Evolutionary conservation across 2,113 vertebrate species (phyloP).

Genomic region (Gnathonemus longibarbis): DNA sequence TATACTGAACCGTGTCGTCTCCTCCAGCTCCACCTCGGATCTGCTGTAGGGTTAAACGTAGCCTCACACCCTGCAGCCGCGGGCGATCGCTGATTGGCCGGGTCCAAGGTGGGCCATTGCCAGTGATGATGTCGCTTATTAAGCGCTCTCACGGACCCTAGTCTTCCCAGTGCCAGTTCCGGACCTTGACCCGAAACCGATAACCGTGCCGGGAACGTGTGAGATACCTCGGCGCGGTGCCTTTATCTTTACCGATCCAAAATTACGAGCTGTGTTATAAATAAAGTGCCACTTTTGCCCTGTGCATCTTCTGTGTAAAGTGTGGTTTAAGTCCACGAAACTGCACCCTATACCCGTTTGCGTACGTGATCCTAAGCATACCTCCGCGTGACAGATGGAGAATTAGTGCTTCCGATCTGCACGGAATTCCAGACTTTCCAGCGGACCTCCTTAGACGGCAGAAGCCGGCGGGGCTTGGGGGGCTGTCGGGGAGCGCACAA

Average conservation of each 20-base stretch:
- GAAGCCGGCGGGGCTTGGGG: neutral
- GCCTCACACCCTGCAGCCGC: neutral
- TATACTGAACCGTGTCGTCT: constrained; percentile 12
- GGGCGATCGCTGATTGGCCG: constrained; percentile 8
- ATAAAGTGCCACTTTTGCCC: neutral
- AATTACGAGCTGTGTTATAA: neutral
- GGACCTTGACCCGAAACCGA: constrained; percentile 6
- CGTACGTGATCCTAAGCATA: neutral
- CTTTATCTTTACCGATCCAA: neutral
- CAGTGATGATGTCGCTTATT: neutral
- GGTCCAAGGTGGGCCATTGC: neutral
- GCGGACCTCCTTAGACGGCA: neutral
- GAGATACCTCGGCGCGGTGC: neutral
- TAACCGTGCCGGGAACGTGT: neutral
- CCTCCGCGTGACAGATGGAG: neutral
- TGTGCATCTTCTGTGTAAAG: neutral
- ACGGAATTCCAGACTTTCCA: neutral
- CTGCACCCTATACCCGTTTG: neutral
- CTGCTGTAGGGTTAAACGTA: neutral
- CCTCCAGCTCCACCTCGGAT: constrained; percentile 7
- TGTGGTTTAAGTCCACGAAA: neutral
- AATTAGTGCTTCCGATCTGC: neutral
- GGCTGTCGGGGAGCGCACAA: neutral
- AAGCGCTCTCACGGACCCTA: neutral
- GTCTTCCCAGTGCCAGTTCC: neutral